These are phyloP conservation scores for Erpetoichthys calabaricus DNA, from an alignment of 2,797 vertebrate genomes.

Conservation along the genomic window DNA sequence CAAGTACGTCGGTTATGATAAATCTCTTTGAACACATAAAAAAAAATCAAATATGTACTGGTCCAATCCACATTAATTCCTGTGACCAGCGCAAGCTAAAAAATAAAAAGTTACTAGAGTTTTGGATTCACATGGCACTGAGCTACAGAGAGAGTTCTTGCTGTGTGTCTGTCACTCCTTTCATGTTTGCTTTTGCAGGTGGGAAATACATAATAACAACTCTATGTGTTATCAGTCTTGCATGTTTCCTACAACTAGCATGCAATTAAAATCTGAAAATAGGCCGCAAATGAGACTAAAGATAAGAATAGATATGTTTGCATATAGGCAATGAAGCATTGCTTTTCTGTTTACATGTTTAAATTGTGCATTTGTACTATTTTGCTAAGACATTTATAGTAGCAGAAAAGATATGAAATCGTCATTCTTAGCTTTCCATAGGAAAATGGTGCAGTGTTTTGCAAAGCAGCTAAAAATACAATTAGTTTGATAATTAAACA, in stretches of 20 bases:
- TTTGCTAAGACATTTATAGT: slow-evolving; percentile 6
- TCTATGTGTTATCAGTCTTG: slow-evolving; percentile 59
- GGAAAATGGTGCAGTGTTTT: too few relatives aligned
- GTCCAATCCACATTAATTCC: too few relatives aligned
- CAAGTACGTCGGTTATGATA: too few relatives aligned
- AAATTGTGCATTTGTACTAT: slow-evolving; percentile 7
- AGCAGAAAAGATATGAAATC: slow-evolving; percentile 11
- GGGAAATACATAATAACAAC: slow-evolving; percentile 60
- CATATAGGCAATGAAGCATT: slow-evolving; percentile 7
- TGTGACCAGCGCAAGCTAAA: too few relatives aligned
- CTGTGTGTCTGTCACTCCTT: slow-evolving; percentile 44
- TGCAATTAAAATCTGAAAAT: slow-evolving; percentile 45
- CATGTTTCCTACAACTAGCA: slow-evolving; percentile 33
- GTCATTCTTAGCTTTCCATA: slow-evolving; percentile 4
- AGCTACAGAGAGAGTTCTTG: slow-evolving; percentile 31
- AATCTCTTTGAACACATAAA: too few relatives aligned
- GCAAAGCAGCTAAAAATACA: too few relatives aligned
- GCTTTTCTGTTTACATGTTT: slow-evolving; percentile 12
- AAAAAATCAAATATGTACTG: too few relatives aligned
- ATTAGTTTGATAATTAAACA: too few relatives aligned
- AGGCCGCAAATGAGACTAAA: slow-evolving; percentile 31
- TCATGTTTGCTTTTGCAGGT: slow-evolving; percentile 57
- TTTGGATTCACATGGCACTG: too few relatives aligned
- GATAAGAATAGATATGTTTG: slow-evolving; percentile 6
- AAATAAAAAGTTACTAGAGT: too few relatives aligned